phyloP scores from a whole-genome alignment of 2,888 invertebrate species.

The Eupithecia vulgata region DNA sequence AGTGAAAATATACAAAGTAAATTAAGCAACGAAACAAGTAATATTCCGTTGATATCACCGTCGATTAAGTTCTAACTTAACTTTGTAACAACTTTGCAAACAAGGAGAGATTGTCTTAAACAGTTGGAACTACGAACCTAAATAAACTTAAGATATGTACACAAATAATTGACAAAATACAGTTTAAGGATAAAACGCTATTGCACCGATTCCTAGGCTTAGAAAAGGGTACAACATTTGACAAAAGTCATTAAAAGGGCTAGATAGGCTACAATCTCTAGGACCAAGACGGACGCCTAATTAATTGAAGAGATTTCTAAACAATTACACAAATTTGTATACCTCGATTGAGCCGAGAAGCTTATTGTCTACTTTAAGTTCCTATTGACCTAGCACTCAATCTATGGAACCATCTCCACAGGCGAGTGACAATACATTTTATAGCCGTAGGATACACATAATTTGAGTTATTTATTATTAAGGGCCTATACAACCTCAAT shows the following conservation, averaged over 20 bases:
- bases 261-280: not conserved
- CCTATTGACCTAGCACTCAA: slow-evolving; percentile 1
- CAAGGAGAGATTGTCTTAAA: not conserved
- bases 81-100: slow-evolving; percentile 1
- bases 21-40: not conserved
- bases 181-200: not conserved
- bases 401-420: not conserved
- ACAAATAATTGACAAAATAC: slow-evolving; percentile 57
- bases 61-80: not conserved
- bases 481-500: no score
- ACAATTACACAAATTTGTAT: slow-evolving; percentile 20
- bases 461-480: not conserved
- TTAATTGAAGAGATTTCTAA: not conserved
- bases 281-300: not conserved
- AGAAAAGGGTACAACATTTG: not conserved
- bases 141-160: slow-evolving; percentile 57
- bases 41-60: not conserved
- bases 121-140: slow-evolving; percentile 35
- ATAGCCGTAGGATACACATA: not conserved
- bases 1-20: not conserved
- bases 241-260: not conserved
- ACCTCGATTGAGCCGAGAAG: slow-evolving; percentile 28
- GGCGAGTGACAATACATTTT: not conserved
- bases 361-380: slow-evolving; percentile 4
- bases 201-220: not conserved